Base-by-base conservation (phyloP, 2,888 invertebrate genomes). In the Yponomeuta evonymella region DNA sequence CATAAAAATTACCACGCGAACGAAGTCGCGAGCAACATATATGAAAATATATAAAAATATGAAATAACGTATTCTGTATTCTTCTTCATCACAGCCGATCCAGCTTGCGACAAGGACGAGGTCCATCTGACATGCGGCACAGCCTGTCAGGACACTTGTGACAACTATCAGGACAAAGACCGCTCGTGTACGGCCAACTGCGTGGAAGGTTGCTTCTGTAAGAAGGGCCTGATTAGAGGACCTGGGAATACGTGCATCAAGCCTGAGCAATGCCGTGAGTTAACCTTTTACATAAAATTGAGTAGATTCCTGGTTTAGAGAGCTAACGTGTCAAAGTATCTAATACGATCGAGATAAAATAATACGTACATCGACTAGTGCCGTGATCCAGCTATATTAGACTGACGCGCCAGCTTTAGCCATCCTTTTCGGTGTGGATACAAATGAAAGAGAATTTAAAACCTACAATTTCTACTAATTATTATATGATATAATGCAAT, bases 251-350 rank as follows among this genome's bases (percentile, higher is more conserved):
- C 36, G 0, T 72, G 72, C 33, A 69, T 72, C 33, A 70, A 66
- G 29, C 67, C 71, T 10, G 30, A 70, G 5, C n/a, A 69, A 1
- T 73, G 73, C 58, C 65, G 72, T 72, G 64, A 72, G 72, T 72
- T 58, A 23, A 11, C 51, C 58, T n/a, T 33, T 33, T 33, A 5
- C 2, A 5, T 33, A 33, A 63, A 10, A 29, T 1, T 62, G 2
- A 64, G 64, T 64, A 29, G 29, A 51, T 2, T 12, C 51, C 51
- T 51, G 3, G 12, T 3, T 5, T 33, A 33, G 33, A 33, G 33
- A 33, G 33, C 5, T 33, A 5, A 33, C 33, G 33, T 2, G 33
- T 33, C 5, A 4, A 4, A 4, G 5, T 33, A 43, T 6, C 8
- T 43, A 43, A 2, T 43, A 43, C 8, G 43, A 43, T 43, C 43